Base-by-base conservation (phyloP, 2,797 vertebrate genomes). In the Pangasius mekongensis region DNA sequence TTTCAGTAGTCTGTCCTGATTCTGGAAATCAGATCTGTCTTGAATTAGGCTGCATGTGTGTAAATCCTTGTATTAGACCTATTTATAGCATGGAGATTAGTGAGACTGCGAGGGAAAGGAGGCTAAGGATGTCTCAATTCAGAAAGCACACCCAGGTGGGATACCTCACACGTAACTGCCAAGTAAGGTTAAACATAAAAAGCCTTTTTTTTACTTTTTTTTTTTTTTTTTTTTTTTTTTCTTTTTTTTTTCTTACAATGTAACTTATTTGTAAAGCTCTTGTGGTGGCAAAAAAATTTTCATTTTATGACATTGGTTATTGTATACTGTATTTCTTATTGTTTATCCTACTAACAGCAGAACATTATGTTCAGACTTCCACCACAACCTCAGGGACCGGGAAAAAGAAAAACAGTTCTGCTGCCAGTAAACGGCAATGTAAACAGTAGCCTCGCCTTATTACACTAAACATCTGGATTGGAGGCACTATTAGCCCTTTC, bases 11-110 rank as follows among this genome's bases (percentile, higher is more conserved):
- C 39, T 43, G 18, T 77, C 74, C 74, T 52, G 27, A 22, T 81
- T 20, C 18, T 60, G 54, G 30, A 58, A 81, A 58, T 81, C 47
- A 18, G 87, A 69, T 91, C 87, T 94, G 89, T 90, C 94, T 93
- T 89, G 90, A 95, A 95, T 94, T 90, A 95, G 95, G 95, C 94
- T 95, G 92, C 93, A 92, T 85, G 93, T 93, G 93, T 93, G 93
- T 93, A 96, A 96, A 93, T 95, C 94, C 94, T 93, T 92, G 92
- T 92, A 88, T 95, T 95, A 91, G 93, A 94, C 33, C 95, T 95
- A 95, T 96, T 96, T 95, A 95, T 94, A 93, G 94, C 74, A 49
- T 62, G 52, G 77, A 89, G 94, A 95, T 96, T 95, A 95, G 88
- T 62, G 78, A 93, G 93, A 88, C 91, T 93, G 85, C 86, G 90